Base-by-base conservation (phyloP, 2,888 invertebrate genomes). In the Monopis laevigella region DNA sequence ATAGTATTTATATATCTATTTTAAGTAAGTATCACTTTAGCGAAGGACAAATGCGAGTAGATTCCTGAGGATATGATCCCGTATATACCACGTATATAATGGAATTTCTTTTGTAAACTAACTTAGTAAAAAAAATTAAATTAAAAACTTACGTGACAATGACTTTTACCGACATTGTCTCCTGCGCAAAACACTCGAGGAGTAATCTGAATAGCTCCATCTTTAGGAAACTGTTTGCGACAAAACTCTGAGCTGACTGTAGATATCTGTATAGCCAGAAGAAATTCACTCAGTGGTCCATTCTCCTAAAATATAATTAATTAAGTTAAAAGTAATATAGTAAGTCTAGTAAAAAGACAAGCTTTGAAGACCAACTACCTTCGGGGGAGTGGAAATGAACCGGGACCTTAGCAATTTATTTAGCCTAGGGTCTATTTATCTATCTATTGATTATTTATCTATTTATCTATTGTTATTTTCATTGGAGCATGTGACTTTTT, bases 101-200 rank as follows among this genome's bases (percentile, higher is more conserved):
- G n/a, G n/a, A n/a, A n/a, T n/a, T n/a, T n/a, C n/a, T n/a, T n/a
- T n/a, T n/a, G n/a, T n/a, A n/a, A n/a, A n/a, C n/a, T n/a, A n/a
- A n/a, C n/a, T n/a, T n/a, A n/a, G n/a, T n/a, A n/a, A n/a, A n/a
- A n/a, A n/a, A n/a, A n/a, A n/a, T n/a, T n/a, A n/a, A n/a, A n/a
- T n/a, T n/a, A n/a, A n/a, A n/a, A n/a, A n/a, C 14, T 29, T 45
- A 77, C 78, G 67, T 77, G 74, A 43, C 78, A 78, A n/a, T 73
- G 62, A 48, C 77, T 77, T 46, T 69, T 69, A 10, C 73, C 75
- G 1, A 71, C 75, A 48, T 59, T 55, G 0, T 56, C 43, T 1
- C 73, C 74, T 1, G 77, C 78, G 46, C 78, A 78, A 40, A 75
- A 53, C 71, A 74, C 75, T 30, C 65, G 54, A 0, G 48, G 35